Conservation (phyloP, 2,797 vertebrate species). For the Mycteria americana region DNA sequence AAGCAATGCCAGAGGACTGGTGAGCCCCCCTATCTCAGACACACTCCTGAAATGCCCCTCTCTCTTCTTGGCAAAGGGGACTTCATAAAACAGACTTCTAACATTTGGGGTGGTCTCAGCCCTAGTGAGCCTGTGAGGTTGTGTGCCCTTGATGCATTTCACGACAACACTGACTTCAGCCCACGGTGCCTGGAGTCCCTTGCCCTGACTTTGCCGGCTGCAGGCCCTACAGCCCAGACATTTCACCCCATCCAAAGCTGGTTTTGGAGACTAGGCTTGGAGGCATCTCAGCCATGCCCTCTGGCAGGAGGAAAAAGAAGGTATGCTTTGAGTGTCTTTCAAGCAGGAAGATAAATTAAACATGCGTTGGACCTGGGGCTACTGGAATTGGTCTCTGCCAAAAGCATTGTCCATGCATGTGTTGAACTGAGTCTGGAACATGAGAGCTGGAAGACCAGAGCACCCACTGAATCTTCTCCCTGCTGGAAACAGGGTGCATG, state of each 20-base stretch:
- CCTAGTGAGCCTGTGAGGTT: background rate
- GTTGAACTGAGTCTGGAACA: background rate
- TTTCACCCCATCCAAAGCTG: background rate
- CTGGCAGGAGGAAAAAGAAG: background rate
- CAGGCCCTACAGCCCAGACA: background rate
- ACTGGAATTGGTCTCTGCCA: background rate
- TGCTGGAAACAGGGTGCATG: background rate
- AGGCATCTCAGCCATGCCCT: background rate
- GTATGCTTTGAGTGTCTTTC: background rate
- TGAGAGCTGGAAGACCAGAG: background rate
- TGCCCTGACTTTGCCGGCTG: background rate
- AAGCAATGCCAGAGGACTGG: accelerated
- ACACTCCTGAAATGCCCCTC: background rate
- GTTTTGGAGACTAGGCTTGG: background rate
- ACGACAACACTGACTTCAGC: background rate
- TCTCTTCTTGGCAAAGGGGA: background rate
- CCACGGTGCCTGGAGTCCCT: too few species aligned
- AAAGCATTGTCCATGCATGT: background rate
- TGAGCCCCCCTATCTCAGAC: background rate
- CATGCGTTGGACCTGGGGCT: background rate
- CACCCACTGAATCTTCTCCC: background rate
- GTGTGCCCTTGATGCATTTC: background rate
- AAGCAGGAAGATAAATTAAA: background rate
- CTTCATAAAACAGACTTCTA: background rate
- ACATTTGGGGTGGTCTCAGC: background rate